Conservation (phyloP, 2,113 vertebrate genomes). For the Myotis brandtii region DNA sequence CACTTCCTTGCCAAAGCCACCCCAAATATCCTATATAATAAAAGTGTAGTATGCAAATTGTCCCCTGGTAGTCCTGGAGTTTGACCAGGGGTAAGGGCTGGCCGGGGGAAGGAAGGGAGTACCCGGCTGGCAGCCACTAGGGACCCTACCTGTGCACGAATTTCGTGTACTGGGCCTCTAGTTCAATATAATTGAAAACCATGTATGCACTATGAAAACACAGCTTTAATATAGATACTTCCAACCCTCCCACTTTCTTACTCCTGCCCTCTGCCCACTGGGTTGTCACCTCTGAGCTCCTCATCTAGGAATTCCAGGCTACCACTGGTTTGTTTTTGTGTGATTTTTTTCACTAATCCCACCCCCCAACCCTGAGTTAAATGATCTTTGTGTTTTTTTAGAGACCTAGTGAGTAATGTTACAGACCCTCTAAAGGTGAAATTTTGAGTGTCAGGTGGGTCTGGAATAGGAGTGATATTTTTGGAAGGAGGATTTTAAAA, state of each 20-base stretch:
- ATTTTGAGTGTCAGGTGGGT: conserved; percentile 8
- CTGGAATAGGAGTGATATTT: background rate
- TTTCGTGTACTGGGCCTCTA: too few relatives aligned
- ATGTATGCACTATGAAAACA: conserved; percentile 9
- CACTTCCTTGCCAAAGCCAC: background rate
- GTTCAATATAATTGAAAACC: background rate
- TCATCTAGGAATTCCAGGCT: background rate
- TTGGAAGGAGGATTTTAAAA: background rate
- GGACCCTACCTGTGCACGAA: too few relatives aligned
- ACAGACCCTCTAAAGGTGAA: conserved; percentile 13
- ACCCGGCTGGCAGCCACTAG: too few relatives aligned
- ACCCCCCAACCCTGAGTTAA: background rate
- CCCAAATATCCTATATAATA: background rate
- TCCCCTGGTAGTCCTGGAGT: too few relatives aligned
- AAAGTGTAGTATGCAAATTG: too few relatives aligned
- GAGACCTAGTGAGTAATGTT: background rate
- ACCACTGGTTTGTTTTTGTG: background rate
- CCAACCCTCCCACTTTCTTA: background rate
- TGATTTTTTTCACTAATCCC: background rate
- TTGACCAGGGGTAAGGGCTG: too few relatives aligned
- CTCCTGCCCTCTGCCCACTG: background rate
- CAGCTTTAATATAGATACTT: background rate
- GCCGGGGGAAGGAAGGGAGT: too few relatives aligned
- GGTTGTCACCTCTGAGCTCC: background rate
- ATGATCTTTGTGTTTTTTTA: conserved; percentile 9